phyloP scores from a whole-genome alignment of 2,888 invertebrate genomes.

The Ophraella communa region DNA sequence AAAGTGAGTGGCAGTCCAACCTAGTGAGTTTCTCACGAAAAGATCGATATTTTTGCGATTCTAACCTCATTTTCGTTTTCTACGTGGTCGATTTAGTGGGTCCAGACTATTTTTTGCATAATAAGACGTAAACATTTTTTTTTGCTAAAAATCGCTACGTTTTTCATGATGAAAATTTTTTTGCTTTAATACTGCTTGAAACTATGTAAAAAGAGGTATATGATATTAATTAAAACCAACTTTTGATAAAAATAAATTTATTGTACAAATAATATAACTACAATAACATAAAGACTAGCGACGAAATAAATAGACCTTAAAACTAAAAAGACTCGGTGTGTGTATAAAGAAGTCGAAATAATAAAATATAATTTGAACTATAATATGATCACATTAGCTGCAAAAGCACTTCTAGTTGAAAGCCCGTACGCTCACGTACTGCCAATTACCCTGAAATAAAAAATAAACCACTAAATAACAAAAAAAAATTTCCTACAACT shows the following conservation, averaged over 20 bases:
- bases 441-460: constrained; percentile 62
- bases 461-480: constrained; percentile 1
- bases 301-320: constrained; percentile 8
- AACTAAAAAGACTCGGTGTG: not conserved
- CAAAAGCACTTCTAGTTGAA: constrained; percentile 41
- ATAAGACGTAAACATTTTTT: no score
- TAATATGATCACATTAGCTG: constrained; percentile 28
- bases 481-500: not conserved
- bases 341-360: not conserved
- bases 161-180: no score
- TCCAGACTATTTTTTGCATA: no score
- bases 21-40: no score
- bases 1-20: no score
- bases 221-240: no score
- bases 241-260: constrained; percentile 9
- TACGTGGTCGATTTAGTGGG: no score
- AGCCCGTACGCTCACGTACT: constrained; percentile 49
- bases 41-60: no score
- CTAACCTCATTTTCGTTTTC: no score
- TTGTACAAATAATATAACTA: constrained; percentile 13
- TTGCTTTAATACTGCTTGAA: no score
- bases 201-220: no score
- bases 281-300: constrained; percentile 5
- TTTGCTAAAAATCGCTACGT: no score
- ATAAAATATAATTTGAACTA: constrained; percentile 17